Evolutionary conservation across 2,113 vertebrate genomes (phyloP).

Genomic region (Neomonachus schauinslandi): DNA sequence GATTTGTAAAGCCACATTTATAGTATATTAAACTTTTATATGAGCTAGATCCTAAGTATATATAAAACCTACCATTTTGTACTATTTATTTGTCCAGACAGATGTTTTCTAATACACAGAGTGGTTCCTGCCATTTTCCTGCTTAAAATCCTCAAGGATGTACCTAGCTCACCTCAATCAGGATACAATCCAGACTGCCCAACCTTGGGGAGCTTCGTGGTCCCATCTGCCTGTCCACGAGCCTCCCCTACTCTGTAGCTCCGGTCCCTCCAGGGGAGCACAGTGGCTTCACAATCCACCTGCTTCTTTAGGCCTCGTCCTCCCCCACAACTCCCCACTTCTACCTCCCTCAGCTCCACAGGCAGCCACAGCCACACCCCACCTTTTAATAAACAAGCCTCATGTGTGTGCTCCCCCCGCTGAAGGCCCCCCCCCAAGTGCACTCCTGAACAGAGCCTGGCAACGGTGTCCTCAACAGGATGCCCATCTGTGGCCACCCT

Average conservation of each 20-base stretch:
- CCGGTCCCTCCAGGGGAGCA: not conserved
- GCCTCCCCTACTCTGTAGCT: not conserved
- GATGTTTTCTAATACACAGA: not conserved
- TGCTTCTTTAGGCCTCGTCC: not conserved
- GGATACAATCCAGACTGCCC: not conserved
- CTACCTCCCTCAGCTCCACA: not conserved
- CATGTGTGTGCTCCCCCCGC: not conserved
- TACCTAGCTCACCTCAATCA: not conserved
- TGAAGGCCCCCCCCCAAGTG: no score
- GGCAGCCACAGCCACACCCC: not conserved
- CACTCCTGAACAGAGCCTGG: not conserved
- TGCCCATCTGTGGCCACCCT: not conserved
- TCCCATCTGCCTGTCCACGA: accelerated
- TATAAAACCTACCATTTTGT: not conserved
- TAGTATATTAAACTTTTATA: not conserved
- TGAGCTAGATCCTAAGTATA: not conserved
- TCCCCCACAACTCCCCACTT: not conserved
- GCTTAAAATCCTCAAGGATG: not conserved
- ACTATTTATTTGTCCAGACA: not conserved
- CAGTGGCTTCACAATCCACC: no score
- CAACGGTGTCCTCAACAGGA: not conserved
- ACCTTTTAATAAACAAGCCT: not conserved
- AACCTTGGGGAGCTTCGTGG: no score
- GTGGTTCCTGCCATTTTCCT: not conserved
- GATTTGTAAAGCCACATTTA: constrained; percentile 14